phyloP scores from a whole-genome alignment of 2,888 invertebrate genomes.

The Odiellus spinosus region DNA sequence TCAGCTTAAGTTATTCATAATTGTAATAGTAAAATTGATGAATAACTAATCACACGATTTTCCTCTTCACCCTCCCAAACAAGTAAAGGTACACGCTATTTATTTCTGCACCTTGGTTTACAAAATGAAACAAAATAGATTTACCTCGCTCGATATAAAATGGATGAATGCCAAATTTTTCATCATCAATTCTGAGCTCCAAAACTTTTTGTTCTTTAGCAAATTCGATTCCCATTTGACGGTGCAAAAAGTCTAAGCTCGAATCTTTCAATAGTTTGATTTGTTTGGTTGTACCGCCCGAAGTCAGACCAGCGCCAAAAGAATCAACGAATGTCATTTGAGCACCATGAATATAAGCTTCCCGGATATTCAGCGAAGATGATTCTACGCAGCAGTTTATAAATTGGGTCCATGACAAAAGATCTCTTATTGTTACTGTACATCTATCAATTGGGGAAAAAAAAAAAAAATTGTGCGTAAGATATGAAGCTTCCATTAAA shows the following conservation, averaged over 20 bases:
- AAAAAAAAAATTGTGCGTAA: too few species aligned
- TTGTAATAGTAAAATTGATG: too few species aligned
- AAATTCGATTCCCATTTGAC: background rate
- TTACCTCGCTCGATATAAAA: slow-evolving; percentile 18
- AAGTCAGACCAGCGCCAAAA: slow-evolving; percentile 51
- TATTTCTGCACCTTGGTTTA: too few species aligned
- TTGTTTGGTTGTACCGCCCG: background rate
- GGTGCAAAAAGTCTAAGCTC: slow-evolving; percentile 1
- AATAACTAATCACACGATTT: too few species aligned
- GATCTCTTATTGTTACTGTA: slow-evolving; percentile 74
- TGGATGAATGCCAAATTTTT: slow-evolving; percentile 16
- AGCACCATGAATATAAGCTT: slow-evolving; percentile 72
- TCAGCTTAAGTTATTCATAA: too few species aligned
- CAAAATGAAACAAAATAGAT: too few species aligned
- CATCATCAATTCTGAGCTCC: background rate
- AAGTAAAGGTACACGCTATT: too few species aligned
- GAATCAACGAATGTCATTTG: slow-evolving; percentile 80
- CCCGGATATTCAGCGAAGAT: slow-evolving; percentile 25
- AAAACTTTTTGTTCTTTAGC: background rate
- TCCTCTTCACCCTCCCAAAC: too few species aligned
- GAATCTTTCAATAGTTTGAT: background rate
- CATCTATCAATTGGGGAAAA: slow-evolving; percentile 39
- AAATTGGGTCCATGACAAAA: slow-evolving; percentile 81
- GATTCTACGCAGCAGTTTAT: slow-evolving; percentile 45
- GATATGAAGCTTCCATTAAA: too few species aligned